These are phyloP conservation scores for Anomalospiza imberbis DNA, from an alignment of 2,797 vertebrate genomes.

Conservation along the genomic window DNA sequence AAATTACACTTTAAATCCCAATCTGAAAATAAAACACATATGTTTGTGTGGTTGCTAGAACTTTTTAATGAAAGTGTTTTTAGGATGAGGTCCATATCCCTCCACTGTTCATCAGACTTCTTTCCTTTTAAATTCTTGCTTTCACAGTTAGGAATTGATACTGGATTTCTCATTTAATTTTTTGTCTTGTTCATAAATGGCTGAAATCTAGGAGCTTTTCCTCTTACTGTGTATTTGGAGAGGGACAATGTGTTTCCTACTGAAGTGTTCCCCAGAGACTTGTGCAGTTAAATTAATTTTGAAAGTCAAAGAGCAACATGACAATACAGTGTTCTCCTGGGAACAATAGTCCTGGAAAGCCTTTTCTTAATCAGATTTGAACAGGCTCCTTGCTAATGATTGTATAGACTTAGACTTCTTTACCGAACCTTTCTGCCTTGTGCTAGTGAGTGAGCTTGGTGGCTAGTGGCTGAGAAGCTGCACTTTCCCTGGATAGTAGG, in stretches of 20 bases:
- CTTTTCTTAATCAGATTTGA: neutral
- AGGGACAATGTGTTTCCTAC: neutral
- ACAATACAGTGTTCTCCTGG: neutral
- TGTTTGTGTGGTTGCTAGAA: neutral
- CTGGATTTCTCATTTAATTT: neutral
- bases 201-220: neutral
- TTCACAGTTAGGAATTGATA: neutral
- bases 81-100: neutral
- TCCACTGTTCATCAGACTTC: neutral
- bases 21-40: neutral
- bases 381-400: neutral
- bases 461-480: neutral
- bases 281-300: neutral
- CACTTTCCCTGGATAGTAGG: neutral
- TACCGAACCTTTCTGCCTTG: neutral
- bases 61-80: neutral
- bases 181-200: neutral
- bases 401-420: neutral
- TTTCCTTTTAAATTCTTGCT: neutral
- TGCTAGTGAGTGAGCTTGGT: neutral
- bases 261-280: neutral
- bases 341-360: neutral
- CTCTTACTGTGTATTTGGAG: neutral
- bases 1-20: neutral
- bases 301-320: neutral